Base-by-base conservation (phyloP, 2,797 vertebrate genomes). In the Momotus momota region DNA sequence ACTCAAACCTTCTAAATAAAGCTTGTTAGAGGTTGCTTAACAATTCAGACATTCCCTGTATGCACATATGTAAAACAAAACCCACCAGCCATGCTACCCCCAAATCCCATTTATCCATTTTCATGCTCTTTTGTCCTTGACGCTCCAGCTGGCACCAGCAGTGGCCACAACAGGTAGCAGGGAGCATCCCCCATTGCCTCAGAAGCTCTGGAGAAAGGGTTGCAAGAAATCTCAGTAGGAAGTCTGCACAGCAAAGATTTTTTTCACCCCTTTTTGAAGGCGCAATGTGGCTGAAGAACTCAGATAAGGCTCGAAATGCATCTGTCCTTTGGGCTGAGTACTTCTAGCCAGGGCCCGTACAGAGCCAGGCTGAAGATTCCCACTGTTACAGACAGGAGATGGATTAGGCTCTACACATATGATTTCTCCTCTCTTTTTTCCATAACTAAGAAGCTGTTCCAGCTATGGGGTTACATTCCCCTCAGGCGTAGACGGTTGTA, bases 21-120 rank as follows among this genome's bases (percentile, higher is more conserved):
- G 14, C 69, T 72, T 86, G 14, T 38, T 55, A 72, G 66, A 55
- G 38, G 14, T 20, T 45, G 31, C 40, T 64, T 66, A 88, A 84
- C 0, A 1, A 69, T 73, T 84, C 77, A 79, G 51, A 55, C 40
- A 22, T 60, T 90, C 58, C 54, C 73, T 86, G 43, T n/a, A 17
- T 51, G 70, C 73, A 81, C 61, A 60, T 26, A 38, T 22, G 60
- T 48, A 16, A 93, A 72, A 45, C 82, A 90, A 91, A 95, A 83
- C 85, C 80, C 27, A 49, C 22, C 67, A 79, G 71, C 87, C 80
- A 33, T 17, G 19, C 46, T 54, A 20, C 45, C 72, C 74, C 14
- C 40, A 91, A 88, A 97, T 93, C 95, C 87, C 57, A 81, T 94
- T 94, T 93, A 88, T 9, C 75, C 35, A 18, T 73, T 93, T 88